Evolutionary conservation across 2,797 vertebrate species (phyloP).

Genomic region (Ctenochaetus hawaiiensis): DNA sequence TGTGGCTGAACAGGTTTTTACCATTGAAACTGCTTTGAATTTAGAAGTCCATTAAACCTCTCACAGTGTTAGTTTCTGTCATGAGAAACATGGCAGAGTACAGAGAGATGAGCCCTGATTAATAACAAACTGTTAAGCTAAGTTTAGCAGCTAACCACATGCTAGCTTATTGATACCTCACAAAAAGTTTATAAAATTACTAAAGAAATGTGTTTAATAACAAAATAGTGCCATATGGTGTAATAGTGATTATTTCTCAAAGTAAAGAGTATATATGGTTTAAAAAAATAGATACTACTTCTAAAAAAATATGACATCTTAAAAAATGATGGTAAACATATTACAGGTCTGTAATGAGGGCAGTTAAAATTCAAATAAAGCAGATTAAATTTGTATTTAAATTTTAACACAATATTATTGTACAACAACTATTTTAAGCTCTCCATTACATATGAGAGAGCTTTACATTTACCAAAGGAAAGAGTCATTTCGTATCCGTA

Average conservation of each 20-base stretch:
- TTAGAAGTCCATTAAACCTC: no score
- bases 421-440: neutral
- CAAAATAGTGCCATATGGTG: neutral
- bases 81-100: no score
- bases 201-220: neutral
- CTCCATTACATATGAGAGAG: neutral
- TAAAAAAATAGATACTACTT: neutral
- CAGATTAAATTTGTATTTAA: neutral
- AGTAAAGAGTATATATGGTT: slow-evolving; percentile 14
- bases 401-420: neutral
- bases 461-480: neutral
- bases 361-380: neutral
- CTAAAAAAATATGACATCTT: neutral
- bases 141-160: neutral
- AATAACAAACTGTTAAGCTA: neutral
- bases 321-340: neutral
- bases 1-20: no score
- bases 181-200: neutral
- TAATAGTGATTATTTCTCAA: slow-evolving; percentile 9
- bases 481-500: neutral
- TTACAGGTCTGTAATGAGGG: neutral
- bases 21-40: no score
- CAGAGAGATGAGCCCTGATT: no score
- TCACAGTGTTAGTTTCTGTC: no score
- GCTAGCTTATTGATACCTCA: slow-evolving; percentile 36